A percentile compares a stretch with the other conserved stretches of the same genome.
These are phyloP conservation scores for Silurus glanis DNA, from an alignment of 2,113 vertebrate species.

Conservation along the genomic window DNA sequence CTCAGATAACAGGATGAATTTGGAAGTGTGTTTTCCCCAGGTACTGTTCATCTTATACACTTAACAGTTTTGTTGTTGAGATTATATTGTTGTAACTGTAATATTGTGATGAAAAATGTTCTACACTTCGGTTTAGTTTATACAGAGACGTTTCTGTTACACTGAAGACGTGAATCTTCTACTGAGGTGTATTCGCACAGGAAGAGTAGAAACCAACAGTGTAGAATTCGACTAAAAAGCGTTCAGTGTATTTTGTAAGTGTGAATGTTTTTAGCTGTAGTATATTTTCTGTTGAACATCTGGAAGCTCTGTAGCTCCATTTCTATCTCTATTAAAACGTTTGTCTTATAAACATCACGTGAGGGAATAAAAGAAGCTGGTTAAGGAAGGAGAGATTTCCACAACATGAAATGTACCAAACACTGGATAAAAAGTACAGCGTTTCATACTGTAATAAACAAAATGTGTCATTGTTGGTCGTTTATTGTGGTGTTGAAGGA, in stretches of 20 bases:
- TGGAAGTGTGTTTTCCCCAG: not conserved
- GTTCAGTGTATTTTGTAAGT: too few species aligned
- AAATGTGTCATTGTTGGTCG: not conserved
- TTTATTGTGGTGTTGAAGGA: not conserved
- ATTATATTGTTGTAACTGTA: not conserved
- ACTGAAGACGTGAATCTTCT: not conserved
- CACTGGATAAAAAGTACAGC: not conserved
- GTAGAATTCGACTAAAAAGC: too few species aligned
- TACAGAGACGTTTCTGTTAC: not conserved
- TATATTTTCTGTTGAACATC: not conserved
- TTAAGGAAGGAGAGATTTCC: not conserved
- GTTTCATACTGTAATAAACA: not conserved
- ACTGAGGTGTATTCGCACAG: too few species aligned
- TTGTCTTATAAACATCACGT: not conserved
- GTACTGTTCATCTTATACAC: not conserved
- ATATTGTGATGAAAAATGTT: not conserved
- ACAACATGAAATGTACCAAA: not conserved
- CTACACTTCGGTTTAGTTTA: not conserved
- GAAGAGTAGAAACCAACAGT: too few species aligned
- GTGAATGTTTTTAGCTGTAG: not conserved
- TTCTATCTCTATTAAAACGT: not conserved
- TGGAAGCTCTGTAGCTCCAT: not conserved
- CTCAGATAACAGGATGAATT: not conserved
- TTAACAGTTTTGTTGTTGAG: not conserved
- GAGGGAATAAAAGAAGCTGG: not conserved